Evolutionary conservation across 2,113 vertebrate genomes (phyloP).

Genomic region (Speoplatyrhinus poulsoni): DNA sequence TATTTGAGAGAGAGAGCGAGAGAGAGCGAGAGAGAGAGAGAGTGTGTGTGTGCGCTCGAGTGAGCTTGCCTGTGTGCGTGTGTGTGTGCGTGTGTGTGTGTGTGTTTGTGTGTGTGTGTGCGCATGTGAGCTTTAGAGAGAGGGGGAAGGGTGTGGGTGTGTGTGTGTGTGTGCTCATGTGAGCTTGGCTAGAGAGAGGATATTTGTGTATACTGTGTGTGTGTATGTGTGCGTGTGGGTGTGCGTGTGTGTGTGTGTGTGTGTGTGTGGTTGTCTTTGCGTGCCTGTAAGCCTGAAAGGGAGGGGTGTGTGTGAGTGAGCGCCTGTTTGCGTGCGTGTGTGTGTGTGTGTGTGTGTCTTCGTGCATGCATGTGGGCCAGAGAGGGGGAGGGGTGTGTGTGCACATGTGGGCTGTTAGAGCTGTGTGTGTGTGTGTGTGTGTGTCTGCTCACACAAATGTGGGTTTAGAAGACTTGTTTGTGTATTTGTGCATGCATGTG

Average conservation of each 20-base stretch:
- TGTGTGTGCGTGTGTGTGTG: constrained; percentile 49
- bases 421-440: constrained; percentile 23
- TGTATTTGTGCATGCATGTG: constrained; percentile 60
- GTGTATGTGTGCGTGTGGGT: constrained; percentile 22
- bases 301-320: constrained; percentile 17
- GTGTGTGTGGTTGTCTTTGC: constrained; percentile 10
- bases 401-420: constrained; percentile 11
- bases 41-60: constrained; percentile 12
- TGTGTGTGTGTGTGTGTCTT: constrained; percentile 9
- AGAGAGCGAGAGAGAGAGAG: constrained; percentile 9
- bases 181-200: constrained; percentile 60
- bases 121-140: constrained; percentile 42
- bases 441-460: constrained; percentile 52
- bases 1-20: constrained; percentile 64
- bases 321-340: constrained; percentile 4
- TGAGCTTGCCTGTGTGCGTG: constrained; percentile 19
- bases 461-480: constrained; percentile 63
- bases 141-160: constrained; percentile 19
- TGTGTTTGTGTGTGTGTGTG: constrained; percentile 45
- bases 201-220: constrained; percentile 51
- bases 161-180: constrained; percentile 53
- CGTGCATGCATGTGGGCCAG: constrained; percentile 42
- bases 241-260: constrained; percentile 20
- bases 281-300: constrained; percentile 1
- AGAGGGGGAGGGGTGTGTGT: constrained; percentile 36